These are phyloP conservation scores for Myiothlypis coronata DNA, from an alignment of 2,797 vertebrate species.

Conservation along the genomic window DNA sequence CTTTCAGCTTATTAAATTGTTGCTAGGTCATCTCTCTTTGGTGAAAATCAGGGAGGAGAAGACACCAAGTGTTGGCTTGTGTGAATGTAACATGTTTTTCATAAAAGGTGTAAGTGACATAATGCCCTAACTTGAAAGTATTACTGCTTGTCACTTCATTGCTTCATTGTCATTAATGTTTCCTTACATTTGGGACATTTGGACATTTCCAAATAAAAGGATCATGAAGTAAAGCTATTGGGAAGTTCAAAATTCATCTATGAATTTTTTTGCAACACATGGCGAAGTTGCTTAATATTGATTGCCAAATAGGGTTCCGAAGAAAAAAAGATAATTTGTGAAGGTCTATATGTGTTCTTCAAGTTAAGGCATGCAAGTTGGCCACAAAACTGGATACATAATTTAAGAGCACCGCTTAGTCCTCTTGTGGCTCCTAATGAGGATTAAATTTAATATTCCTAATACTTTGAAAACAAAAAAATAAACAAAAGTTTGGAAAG, in stretches of 20 bases:
- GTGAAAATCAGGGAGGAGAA: not conserved
- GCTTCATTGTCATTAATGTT: not conserved
- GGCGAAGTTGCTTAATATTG: not conserved
- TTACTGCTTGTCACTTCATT: not conserved
- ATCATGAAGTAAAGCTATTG: not conserved
- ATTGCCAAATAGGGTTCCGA: not conserved
- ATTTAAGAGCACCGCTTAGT: not conserved
- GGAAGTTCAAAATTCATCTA: not conserved
- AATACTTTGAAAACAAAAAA: not conserved
- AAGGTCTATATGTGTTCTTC: not conserved
- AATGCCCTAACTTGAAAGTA: not conserved
- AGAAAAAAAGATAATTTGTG: not conserved
- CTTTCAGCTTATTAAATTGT: not conserved
- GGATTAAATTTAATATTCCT: not conserved
- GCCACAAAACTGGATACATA: not conserved
- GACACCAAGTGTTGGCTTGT: not conserved
- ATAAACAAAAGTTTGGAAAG: not conserved
- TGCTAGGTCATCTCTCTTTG: not conserved
- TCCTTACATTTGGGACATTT: not conserved
- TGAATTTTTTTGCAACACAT: fast-evolving
- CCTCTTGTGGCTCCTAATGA: not conserved
- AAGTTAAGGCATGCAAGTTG: not conserved
- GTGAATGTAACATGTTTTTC: not conserved
- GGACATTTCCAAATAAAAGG: not conserved
- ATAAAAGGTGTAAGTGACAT: not conserved